A percentile compares a stretch with the other conserved stretches of the same genome.
These are phyloP conservation scores for Holacanthella duospinosa DNA, from an alignment of 2,888 invertebrate species.

Conservation along the genomic window DNA sequence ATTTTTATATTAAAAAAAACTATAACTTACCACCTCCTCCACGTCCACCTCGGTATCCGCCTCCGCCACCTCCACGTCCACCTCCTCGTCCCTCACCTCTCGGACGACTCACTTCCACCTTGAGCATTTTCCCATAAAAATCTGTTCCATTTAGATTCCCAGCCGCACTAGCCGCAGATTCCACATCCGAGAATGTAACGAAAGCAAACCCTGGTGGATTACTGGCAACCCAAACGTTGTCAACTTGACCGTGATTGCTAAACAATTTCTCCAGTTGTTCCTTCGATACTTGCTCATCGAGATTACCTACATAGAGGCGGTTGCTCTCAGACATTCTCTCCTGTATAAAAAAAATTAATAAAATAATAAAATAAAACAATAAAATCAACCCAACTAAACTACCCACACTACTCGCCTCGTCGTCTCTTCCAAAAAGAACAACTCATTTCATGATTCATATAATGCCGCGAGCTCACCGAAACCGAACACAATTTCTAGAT, in stretches of 20 bases:
- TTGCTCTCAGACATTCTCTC: neutral
- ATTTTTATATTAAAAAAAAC: too few species aligned
- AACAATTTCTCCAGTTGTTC: neutral
- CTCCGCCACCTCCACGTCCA: neutral
- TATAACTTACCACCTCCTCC: neutral
- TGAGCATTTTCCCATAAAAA: neutral
- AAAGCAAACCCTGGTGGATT: neutral
- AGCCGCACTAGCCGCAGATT: neutral
- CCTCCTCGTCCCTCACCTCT: neutral
- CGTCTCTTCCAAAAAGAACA: too few species aligned
- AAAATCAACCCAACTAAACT: neutral
- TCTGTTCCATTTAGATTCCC: neutral
- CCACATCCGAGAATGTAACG: neutral
- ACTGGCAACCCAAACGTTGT: neutral
- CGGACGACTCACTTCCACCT: neutral
- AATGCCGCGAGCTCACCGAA: too few species aligned
- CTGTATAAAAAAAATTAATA: neutral
- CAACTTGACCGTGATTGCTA: neutral
- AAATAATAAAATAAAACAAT: neutral
- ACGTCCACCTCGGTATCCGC: neutral
- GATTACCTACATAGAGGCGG: neutral
- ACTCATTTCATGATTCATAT: too few species aligned
- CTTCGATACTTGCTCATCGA: neutral
- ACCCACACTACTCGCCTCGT: too few species aligned
- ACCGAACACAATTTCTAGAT: too few species aligned